These are phyloP conservation scores for Lasioglossum malachurum DNA, from an alignment of 2,888 invertebrate species.

Conservation along the genomic window DNA sequence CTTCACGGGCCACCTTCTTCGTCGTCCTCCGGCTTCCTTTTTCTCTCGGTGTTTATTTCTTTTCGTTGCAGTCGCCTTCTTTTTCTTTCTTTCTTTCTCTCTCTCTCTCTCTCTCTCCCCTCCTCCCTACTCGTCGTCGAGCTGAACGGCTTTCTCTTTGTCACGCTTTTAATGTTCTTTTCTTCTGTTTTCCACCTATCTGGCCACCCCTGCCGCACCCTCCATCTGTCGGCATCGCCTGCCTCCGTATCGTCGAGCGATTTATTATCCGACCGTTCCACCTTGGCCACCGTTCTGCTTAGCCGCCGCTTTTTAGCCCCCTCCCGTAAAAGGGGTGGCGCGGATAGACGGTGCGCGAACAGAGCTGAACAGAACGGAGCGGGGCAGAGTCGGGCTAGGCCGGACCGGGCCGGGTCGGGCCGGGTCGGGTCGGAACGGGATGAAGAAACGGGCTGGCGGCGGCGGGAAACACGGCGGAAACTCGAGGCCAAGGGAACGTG, in stretches of 20 bases:
- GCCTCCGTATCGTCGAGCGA: conserved; percentile 68
- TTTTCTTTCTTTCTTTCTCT: conserved; percentile 11
- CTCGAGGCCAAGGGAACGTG: conserved; percentile 28
- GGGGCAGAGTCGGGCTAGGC: neutral
- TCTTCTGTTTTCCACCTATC: conserved; percentile 54
- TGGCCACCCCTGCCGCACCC: conserved; percentile 27
- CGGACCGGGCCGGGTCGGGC: neutral
- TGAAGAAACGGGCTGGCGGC: neutral
- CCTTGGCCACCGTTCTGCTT: conserved; percentile 72
- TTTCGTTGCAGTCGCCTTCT: conserved; percentile 5
- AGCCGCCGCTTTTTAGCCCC: conserved; percentile 72
- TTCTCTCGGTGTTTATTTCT: conserved; percentile 22
- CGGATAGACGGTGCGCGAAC: conserved; percentile 10
- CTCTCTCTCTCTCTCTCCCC: conserved; percentile 3
- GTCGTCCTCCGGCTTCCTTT: conserved; percentile 9
- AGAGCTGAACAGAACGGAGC: neutral
- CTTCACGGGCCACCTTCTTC: conserved; percentile 21
- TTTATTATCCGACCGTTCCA: conserved; percentile 71
- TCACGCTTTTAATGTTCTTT: conserved; percentile 49
- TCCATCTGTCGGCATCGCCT: conserved; percentile 68
- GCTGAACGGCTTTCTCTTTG: conserved; percentile 31
- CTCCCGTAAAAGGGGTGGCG: neutral
- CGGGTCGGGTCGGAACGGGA: neutral
- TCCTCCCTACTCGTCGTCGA: neutral
- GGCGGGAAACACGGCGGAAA: conserved; percentile 51